These are phyloP conservation scores for Vireo griseus DNA, from an alignment of 2,797 vertebrate species.

Conservation along the genomic window DNA sequence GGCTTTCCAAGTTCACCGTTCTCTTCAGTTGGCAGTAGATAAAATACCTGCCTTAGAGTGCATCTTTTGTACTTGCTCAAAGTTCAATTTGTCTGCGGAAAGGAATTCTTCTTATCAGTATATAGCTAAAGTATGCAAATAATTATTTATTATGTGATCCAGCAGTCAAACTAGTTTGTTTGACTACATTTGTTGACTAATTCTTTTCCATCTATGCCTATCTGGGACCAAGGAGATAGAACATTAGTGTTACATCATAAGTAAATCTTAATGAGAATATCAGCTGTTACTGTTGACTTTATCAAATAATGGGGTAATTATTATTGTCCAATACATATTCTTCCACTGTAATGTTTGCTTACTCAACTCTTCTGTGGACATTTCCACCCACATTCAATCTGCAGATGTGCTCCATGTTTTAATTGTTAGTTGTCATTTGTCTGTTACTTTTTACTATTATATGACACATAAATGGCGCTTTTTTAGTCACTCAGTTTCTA, in stretches of 20 bases:
- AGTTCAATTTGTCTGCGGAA: background rate
- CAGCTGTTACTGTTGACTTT: background rate
- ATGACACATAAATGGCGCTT: background rate
- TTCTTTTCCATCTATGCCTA: background rate
- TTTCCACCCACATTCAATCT: background rate
- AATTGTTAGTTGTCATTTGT: background rate
- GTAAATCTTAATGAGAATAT: background rate
- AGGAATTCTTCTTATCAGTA: background rate
- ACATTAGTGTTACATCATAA: background rate
- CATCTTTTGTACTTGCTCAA: background rate
- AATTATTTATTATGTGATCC: background rate
- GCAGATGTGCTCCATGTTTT: background rate
- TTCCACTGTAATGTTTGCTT: background rate
- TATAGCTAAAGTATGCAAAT: background rate
- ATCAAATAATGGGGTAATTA: background rate
- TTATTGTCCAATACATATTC: background rate
- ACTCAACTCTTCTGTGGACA: background rate
- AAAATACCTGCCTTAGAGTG: background rate
- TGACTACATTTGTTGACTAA: background rate
- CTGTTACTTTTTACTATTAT: background rate
- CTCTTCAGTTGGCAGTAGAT: background rate
- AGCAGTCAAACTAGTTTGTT: background rate
- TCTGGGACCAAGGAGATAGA: background rate
- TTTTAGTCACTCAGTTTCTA: background rate
- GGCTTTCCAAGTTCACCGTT: background rate